Base-by-base conservation (phyloP, 2,888 invertebrate species). In the Hofmannophila pseudospretella region DNA sequence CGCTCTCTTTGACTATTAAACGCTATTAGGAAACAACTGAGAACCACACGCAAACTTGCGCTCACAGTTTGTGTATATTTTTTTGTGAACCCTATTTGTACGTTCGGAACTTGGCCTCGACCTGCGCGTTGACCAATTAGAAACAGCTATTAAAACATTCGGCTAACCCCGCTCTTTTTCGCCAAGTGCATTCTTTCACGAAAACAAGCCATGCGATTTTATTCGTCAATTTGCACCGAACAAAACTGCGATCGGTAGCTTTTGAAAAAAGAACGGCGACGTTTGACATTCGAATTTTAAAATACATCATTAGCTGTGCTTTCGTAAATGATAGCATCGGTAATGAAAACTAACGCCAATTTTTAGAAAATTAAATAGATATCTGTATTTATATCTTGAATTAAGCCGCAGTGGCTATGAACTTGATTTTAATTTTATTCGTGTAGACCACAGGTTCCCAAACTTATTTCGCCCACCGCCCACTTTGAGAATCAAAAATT, bases 141-240 rank as follows among this genome's bases (percentile, higher is more conserved):
- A 72, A 63, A 74, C 77, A 75, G 58, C 72, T 71, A 79, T 80
- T 80, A 80, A 75, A 77, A 40, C 58, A 49, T 68, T 74, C 60
- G 69, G 57, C 61, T 59, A 61, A 60, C 47, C 57, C 51, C 58
- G 61, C 51, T 58, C 63, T 54, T 65, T 72, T 74, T 69, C 66
- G 67, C 59, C 61, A 65, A 58, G 57, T 65, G 78, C 82, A 82
- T 81, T 81, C 79, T 58, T 72, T 74, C 78, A 78, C 82, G 77
- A 72, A 76, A 74, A 69, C 71, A 55, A 69, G 62, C 63, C 64
- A 64, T 67, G 64, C 67, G 67, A 67, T 74, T 75, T 63, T 70
- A 71, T 71, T 65, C 72, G 68, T 72, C 76, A 74, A 80, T 76
- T 78, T 73, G 72, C 75, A 67, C 54, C 59, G 64, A 63, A 64